Conservation (phyloP, 2,888 invertebrate genomes). For the Salticus scenicus region DNA sequence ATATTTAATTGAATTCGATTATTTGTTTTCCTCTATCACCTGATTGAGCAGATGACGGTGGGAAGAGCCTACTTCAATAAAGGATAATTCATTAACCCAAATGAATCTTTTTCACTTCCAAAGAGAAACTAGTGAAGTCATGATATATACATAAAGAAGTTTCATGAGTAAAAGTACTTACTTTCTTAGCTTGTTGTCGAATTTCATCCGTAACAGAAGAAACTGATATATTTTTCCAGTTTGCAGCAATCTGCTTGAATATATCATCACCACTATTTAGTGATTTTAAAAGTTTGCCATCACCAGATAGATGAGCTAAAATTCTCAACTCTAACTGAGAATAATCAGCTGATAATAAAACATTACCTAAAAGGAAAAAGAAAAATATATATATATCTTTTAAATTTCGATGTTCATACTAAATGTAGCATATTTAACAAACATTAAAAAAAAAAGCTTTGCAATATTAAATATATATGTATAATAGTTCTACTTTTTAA, state of each 20-base stretch:
- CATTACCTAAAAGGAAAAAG: conserved; percentile 74
- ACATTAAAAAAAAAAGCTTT: background rate
- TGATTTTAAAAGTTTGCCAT: conserved; percentile 81
- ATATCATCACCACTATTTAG: conserved; percentile 82
- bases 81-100: too few species aligned
- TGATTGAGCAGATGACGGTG: too few species aligned
- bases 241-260: conserved; percentile 89
- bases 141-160: background rate
- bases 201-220: conserved; percentile 83
- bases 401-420: background rate
- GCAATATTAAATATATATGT: too few species aligned
- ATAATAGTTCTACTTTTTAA: too few species aligned
- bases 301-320: conserved; percentile 91
- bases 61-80: too few species aligned
- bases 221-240: conserved; percentile 84
- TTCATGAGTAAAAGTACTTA: conserved; percentile 69
- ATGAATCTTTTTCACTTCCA: too few species aligned
- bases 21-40: too few species aligned
- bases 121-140: too few species aligned
- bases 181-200: conserved; percentile 88
- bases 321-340: conserved; percentile 96
- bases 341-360: conserved; percentile 94
- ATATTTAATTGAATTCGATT: too few species aligned
- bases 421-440: background rate
- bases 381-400: background rate